Evolutionary conservation across 2,797 vertebrate genomes (phyloP).

Genomic region (Danio tinwini): DNA sequence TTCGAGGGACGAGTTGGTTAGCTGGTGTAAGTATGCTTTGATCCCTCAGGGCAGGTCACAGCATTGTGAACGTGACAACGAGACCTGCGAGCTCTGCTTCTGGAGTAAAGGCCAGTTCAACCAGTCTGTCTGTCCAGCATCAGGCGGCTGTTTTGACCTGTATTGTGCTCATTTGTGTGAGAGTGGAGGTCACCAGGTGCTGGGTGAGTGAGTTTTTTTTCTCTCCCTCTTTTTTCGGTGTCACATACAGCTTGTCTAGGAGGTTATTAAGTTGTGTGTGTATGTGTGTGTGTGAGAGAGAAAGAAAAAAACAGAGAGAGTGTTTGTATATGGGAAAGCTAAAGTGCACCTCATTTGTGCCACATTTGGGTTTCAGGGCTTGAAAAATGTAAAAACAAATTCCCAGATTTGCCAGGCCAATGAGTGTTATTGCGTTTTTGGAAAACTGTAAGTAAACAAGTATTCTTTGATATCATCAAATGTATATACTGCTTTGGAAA

Average conservation of each 20-base stretch:
- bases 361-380: background rate
- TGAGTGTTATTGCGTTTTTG: too few species aligned
- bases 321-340: constrained; percentile 26
- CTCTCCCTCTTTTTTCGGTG: constrained; percentile 12
- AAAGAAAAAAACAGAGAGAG: background rate
- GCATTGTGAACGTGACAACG: constrained; percentile 49
- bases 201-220: constrained; percentile 27
- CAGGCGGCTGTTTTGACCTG: constrained; percentile 52
- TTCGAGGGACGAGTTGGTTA: constrained; percentile 42
- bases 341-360: background rate
- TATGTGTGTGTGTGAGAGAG: constrained; percentile 41
- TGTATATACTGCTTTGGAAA: too few species aligned
- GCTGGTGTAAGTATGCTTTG: constrained; percentile 36
- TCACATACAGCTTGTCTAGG: constrained; percentile 26
- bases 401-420: too few species aligned
- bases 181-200: constrained; percentile 59
- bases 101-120: constrained; percentile 68
- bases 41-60: constrained; percentile 47
- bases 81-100: constrained; percentile 35
- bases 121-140: constrained; percentile 56
- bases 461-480: too few species aligned
- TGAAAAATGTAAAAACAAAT: background rate
- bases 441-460: too few species aligned
- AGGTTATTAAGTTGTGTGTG: constrained; percentile 33
- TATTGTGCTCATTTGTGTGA: constrained; percentile 47